Percentiles rank a stretch among this genome's conserved stretches.
Conservation (phyloP, 2,113 vertebrate species). For the Tetrax tetrax region DNA sequence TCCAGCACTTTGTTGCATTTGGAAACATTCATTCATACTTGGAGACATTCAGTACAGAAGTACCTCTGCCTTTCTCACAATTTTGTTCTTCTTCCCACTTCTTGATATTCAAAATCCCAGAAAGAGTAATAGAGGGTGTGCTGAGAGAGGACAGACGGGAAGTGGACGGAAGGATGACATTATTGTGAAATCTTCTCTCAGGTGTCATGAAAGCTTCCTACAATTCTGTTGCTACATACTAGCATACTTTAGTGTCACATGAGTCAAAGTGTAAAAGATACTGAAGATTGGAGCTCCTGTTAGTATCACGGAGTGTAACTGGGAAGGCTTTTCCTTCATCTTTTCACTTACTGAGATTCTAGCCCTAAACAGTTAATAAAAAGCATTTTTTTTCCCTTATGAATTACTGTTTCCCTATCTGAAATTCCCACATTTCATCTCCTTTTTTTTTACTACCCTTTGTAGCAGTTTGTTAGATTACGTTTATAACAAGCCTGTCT, state of each 20-base stretch:
- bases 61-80: neutral
- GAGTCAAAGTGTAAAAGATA: neutral
- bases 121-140: neutral
- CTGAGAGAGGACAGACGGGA: neutral
- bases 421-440: neutral
- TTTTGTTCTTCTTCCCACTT: neutral
- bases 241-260: neutral
- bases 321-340: neutral
- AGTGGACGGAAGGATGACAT: neutral
- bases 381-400: neutral
- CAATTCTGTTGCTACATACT: rapidly evolving
- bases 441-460: neutral
- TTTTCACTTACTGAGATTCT: neutral
- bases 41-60: neutral
- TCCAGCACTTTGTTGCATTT: neutral
- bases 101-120: neutral
- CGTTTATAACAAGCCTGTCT: neutral
- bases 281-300: neutral
- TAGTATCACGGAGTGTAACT: rapidly evolving
- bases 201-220: neutral
- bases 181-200: neutral
- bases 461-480: neutral
- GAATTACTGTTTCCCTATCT: neutral
- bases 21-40: neutral
- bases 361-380: neutral